These are phyloP conservation scores for Chrysochloris asiatica DNA, from an alignment of 2,113 vertebrate genomes.

Conservation along the genomic window DNA sequence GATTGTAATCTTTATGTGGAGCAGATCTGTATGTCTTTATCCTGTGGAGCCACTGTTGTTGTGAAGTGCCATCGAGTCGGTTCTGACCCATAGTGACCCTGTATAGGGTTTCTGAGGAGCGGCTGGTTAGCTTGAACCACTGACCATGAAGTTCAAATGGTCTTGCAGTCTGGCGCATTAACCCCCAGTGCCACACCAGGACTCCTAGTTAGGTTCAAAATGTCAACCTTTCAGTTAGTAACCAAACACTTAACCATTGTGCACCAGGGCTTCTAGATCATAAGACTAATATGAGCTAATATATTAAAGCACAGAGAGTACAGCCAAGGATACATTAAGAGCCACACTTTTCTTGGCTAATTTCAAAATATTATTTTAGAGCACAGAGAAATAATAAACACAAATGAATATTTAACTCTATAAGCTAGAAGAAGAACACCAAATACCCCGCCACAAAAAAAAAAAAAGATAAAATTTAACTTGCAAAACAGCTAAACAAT, in stretches of 20 bases:
- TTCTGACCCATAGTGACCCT: no score
- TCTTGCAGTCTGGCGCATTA: no score
- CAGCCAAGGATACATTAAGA: not conserved
- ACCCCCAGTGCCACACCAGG: no score
- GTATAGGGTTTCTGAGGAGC: no score
- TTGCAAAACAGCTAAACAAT: not conserved
- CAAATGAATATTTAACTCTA: not conserved
- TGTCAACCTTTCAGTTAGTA: no score
- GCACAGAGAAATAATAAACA: not conserved
- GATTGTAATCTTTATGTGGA: not conserved
- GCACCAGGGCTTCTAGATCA: no score
- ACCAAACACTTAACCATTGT: no score
- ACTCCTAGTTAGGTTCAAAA: no score
- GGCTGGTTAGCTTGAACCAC: no score
- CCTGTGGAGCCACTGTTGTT: no score
- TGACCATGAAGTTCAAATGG: no score
- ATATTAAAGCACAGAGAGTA: not conserved
- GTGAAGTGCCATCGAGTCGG: no score
- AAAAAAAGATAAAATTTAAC: slow-evolving; percentile 28
- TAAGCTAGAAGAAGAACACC: not conserved
- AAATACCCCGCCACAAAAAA: slow-evolving; percentile 31
- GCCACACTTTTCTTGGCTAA: not conserved
- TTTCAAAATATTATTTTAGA: slow-evolving; percentile 34
- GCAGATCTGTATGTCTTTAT: not conserved
- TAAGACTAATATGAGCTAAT: not conserved